Evolutionary conservation across 1,140 invertebrate species (phyloP).

Genomic region (Bathynomus jamesi): DNA sequence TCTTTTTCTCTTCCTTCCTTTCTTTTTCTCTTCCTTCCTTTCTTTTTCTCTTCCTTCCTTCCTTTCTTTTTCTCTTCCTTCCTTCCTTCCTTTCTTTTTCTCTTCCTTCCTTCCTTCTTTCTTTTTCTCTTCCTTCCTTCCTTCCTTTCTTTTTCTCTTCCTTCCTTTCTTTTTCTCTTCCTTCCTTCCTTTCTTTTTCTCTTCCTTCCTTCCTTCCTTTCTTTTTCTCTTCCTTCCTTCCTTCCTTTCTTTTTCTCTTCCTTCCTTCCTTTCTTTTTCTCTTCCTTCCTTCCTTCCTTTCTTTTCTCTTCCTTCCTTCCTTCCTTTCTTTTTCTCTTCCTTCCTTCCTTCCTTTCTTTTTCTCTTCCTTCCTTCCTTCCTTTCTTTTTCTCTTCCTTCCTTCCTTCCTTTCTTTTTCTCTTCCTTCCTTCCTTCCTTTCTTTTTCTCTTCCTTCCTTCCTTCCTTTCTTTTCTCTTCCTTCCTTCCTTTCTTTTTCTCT

Average conservation of each 20-base stretch:
- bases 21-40: background rate
- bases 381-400: background rate
- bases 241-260: background rate
- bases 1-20: background rate
- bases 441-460: background rate
- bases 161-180: constrained; percentile 5
- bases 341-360: background rate
- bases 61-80: background rate
- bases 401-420: background rate
- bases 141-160: constrained; percentile 4
- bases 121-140: background rate
- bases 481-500: background rate
- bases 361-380: background rate
- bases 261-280: background rate
- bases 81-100: background rate
- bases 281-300: background rate
- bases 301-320: background rate
- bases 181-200: background rate
- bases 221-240: background rate
- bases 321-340: background rate
- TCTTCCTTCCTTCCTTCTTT: background rate
- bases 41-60: background rate
- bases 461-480: background rate
- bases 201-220: background rate
- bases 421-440: background rate